These are phyloP conservation scores for Coluber constrictor DNA, from an alignment of 2,797 vertebrate species.

Conservation along the genomic window DNA sequence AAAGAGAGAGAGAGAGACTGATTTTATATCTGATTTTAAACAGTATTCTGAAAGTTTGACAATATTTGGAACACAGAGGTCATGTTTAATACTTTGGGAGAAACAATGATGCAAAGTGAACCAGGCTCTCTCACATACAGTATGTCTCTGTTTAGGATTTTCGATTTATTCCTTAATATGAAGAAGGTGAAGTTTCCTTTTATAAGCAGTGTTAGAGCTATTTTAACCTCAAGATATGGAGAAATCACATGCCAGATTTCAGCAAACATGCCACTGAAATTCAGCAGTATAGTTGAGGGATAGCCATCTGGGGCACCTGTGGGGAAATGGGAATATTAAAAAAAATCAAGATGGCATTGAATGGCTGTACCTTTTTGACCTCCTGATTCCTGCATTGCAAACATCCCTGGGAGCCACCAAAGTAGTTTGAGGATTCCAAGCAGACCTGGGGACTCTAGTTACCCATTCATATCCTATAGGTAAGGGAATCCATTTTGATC, in stretches of 20 bases:
- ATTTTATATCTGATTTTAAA: neutral
- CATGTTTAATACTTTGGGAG: neutral
- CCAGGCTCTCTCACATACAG: neutral
- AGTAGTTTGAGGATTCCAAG: neutral
- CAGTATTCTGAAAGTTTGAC: neutral
- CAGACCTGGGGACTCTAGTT: neutral
- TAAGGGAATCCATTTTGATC: neutral
- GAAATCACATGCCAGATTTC: neutral
- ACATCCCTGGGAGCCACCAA: neutral
- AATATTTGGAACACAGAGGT: neutral
- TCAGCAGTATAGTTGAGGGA: neutral
- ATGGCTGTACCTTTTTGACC: neutral
- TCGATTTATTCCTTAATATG: neutral
- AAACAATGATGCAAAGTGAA: neutral
- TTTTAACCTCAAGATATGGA: neutral
- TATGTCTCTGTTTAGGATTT: neutral
- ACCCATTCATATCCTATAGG: neutral
- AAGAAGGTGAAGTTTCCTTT: neutral
- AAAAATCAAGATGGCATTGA: neutral
- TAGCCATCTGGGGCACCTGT: neutral
- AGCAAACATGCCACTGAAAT: neutral
- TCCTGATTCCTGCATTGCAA: neutral
- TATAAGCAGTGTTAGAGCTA: neutral
- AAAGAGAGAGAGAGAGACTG: neutral
- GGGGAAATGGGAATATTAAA: neutral